Evolutionary conservation across 2,113 vertebrate genomes (phyloP).

Genomic region (Grammomys surdaster): DNA sequence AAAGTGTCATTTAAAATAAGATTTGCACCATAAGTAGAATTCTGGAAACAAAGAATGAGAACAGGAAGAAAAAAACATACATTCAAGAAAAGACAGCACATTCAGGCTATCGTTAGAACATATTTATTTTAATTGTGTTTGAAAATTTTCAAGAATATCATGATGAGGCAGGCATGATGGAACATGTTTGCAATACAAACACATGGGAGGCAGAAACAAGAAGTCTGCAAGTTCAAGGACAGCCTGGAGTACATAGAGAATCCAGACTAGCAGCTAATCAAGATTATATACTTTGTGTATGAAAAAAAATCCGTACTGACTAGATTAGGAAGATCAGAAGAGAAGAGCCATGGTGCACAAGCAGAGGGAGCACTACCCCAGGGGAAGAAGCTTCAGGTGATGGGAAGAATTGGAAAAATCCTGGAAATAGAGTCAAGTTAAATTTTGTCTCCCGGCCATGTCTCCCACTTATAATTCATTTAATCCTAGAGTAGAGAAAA

Average conservation of each 20-base stretch:
- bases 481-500: conserved; percentile 34
- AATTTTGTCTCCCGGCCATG: not conserved
- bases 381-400: not conserved
- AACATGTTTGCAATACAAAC: not conserved
- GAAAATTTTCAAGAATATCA: not conserved
- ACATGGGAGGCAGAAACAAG: not conserved
- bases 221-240: not conserved
- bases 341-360: not conserved
- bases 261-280: not conserved
- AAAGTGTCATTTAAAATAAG: not conserved
- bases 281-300: not conserved
- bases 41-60: not conserved
- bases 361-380: accelerated
- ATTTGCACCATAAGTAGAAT: not conserved
- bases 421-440: conserved; percentile 19
- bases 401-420: not conserved
- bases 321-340: not conserved
- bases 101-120: not conserved
- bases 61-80: not conserved
- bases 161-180: not conserved
- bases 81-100: not conserved
- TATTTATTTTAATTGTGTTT: not conserved
- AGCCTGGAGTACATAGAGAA: not conserved
- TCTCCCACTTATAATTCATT: conserved; percentile 41
- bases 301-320: not conserved